phyloP scores from a whole-genome alignment of 1,140 invertebrate species.

The roundworm (Caenorhabditis elegans) region DNA sequence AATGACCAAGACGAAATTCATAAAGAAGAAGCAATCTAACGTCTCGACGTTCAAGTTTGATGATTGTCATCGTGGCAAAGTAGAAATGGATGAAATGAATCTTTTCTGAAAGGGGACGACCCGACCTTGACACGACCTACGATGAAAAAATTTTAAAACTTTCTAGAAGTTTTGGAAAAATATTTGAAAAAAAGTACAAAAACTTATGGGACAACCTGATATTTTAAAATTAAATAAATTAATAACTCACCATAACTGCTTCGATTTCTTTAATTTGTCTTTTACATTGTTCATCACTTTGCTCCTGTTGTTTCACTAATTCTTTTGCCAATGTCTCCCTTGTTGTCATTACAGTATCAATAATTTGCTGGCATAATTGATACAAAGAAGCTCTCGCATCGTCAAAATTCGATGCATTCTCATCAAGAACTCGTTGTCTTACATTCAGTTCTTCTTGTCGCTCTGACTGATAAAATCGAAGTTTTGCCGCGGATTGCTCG shows the following conservation, averaged over 20 bases:
- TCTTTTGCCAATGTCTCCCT: slow-evolving; percentile 39
- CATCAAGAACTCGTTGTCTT: slow-evolving; percentile 51
- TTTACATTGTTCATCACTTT: slow-evolving; percentile 45
- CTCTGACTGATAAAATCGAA: slow-evolving; percentile 58
- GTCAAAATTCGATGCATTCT: slow-evolving; percentile 51
- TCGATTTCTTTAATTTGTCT: slow-evolving; percentile 46
- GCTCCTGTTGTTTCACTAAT: slow-evolving; percentile 47
- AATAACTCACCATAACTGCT: slow-evolving; percentile 13
- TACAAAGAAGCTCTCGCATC: slow-evolving; percentile 27
- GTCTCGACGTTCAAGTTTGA: no score
- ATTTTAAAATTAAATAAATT: no score
- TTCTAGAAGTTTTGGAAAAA: no score
- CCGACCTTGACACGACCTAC: no score
- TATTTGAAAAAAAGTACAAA: no score
- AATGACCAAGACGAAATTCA: no score
- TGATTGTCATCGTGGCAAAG: no score
- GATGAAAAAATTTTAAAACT: no score
- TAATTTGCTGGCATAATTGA: slow-evolving; percentile 44
- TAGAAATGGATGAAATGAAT: no score
- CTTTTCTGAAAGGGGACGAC: no score
- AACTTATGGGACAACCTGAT: no score
- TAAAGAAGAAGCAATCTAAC: no score
- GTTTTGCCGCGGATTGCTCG: slow-evolving; percentile 55
- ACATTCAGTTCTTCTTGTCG: slow-evolving; percentile 57
- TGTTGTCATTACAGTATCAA: slow-evolving; percentile 45